A percentile compares a stretch with the other conserved stretches of the same genome.
These are phyloP conservation scores for Muntiacus muntjak DNA, from an alignment of 2,113 vertebrate genomes.

Conservation along the genomic window DNA sequence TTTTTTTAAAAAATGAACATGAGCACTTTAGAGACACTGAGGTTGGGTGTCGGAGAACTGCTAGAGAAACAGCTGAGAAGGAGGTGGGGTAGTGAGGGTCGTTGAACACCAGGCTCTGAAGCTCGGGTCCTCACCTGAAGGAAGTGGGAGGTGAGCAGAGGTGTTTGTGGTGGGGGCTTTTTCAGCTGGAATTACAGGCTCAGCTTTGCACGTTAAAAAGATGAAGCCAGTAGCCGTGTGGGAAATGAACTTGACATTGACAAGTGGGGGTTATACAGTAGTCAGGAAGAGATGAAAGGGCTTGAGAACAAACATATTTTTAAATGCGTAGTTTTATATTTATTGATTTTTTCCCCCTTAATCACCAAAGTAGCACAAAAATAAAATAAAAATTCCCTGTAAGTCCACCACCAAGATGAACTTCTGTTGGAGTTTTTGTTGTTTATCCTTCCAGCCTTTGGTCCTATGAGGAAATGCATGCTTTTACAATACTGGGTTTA, in stretches of 20 bases:
- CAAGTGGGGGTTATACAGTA: accelerated
- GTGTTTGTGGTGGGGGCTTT: accelerated
- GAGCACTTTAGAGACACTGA: not conserved
- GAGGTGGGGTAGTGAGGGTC: accelerated
- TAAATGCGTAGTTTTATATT: not conserved
- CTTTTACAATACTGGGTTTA: not conserved
- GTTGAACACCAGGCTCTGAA: accelerated
- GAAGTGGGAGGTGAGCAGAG: not conserved
- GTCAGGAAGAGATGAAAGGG: not conserved
- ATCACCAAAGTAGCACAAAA: not conserved
- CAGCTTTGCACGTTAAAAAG: not conserved
- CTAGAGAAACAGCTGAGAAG: not conserved
- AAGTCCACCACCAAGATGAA: not conserved
- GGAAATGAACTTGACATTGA: not conserved
- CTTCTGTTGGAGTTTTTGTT: accelerated
- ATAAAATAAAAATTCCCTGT: not conserved
- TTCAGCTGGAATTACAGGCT: not conserved
- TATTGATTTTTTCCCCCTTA: not conserved
- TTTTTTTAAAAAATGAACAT: not conserved
- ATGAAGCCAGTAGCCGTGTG: not conserved
- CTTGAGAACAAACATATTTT: not conserved
- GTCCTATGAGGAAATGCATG: accelerated
- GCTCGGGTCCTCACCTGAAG: accelerated
- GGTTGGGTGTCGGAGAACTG: not conserved
- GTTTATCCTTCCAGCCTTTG: not conserved